Base-by-base conservation (phyloP, 2,888 invertebrate genomes). In the Yponomeuta plumbellus region DNA sequence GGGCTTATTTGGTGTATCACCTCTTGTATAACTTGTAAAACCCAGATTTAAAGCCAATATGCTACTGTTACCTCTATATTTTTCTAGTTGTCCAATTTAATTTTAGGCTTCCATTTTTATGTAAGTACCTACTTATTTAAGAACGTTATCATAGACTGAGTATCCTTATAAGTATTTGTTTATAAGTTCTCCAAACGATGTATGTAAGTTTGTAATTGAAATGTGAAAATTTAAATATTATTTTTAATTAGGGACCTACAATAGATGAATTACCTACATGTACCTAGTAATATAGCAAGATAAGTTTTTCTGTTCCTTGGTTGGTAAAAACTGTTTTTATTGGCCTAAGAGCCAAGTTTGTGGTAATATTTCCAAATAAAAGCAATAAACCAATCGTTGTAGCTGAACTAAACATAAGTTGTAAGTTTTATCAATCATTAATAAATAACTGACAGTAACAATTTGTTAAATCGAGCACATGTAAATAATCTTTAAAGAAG, bases 81-180 rank as follows among this genome's bases (percentile, higher is more conserved):
- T 62, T 62, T 62, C 39, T 62, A 34, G 34, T 17, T 58, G 20
- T 58, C 26, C n/a, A 26, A 6, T 34, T 62, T 34, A 39, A 39
- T 62, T 62, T n/a, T 62, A 62, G 40, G 62, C 62, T 62, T 62
- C 62, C 62, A 40, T 62, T 62, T 61, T n/a, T 34, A 17, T 34
- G 13, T 52, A 17, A 5, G 13, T 1, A 59, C 13, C 13, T 10
- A 59, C 13, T 6, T 10, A 13, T 59, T 52, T 52, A 52, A 52
- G 23, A 59, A 59, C 11, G 23, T 59, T 23, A 59, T 59, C 20
- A 62, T 62, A 39, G 62, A 62, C 62, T 62, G 62, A 62, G 62
- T 62, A 62, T 39, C 34, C 62, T 20, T 26, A 6, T 40, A 62
- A 39, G 62, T 62, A 59, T 59, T 20, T 1, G 34, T 34, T 34